phyloP scores from a whole-genome alignment of 2,113 vertebrate species.

The Aviceda subcristata region DNA sequence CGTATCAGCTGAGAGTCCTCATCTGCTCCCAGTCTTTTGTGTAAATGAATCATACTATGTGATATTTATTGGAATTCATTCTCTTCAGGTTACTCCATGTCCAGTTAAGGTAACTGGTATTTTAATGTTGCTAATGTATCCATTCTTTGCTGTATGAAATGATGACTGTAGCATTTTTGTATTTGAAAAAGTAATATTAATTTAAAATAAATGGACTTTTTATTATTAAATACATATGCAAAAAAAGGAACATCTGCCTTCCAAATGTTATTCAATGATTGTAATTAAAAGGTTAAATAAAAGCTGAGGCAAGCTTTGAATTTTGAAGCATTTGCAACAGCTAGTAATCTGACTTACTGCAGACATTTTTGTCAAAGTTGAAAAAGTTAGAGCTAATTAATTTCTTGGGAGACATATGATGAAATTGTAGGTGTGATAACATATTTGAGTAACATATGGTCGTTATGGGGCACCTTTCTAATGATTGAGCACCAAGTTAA shows the following conservation, averaged over 20 bases:
- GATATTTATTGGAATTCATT: background rate
- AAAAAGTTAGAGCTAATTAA: conserved; percentile 85
- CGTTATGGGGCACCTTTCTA: conserved; percentile 82
- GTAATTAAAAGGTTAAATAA: conserved; percentile 84
- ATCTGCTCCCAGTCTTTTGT: background rate
- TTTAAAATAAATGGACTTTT: conserved; percentile 37
- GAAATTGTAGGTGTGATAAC: conserved; percentile 84
- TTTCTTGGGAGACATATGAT: conserved; percentile 84
- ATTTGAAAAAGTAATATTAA: conserved; percentile 25
- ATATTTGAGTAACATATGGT: conserved; percentile 86
- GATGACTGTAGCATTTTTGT: background rate
- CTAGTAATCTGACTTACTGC: conserved; percentile 77
- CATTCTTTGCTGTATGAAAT: background rate
- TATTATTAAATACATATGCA: conserved; percentile 45
- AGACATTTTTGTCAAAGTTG: conserved; percentile 85
- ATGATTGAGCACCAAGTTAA: conserved; percentile 80
- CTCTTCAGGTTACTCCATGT: background rate
- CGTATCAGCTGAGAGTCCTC: background rate
- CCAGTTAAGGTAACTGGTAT: background rate
- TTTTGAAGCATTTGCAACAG: conserved; percentile 78
- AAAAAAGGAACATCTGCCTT: conserved; percentile 76
- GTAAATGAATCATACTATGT: background rate
- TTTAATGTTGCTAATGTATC: background rate
- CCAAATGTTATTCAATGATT: conserved; percentile 75
- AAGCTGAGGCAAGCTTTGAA: conserved; percentile 77